Evolutionary conservation across 2,113 vertebrate species (phyloP), one percentile per base, ranked within the genome.

Genomic region (Neolamprologus sp.): DNA sequence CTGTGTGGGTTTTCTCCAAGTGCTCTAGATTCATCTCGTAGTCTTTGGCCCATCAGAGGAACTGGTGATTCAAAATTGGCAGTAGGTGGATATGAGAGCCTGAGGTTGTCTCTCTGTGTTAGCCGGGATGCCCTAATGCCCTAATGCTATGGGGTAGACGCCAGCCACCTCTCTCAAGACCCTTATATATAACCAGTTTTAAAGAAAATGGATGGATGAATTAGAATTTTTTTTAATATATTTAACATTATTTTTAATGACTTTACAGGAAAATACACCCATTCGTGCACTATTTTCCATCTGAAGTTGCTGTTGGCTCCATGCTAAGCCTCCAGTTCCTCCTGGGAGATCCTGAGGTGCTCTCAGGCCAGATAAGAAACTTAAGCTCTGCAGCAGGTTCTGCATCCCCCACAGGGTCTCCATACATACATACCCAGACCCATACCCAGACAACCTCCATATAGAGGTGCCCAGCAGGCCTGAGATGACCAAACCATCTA

Each of bases 81-180:
- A 35, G 17, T 35, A 65, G 30, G 10, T 65, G 60, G 6, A 35
- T n/a, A 35, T 35, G 30, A 65, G 10, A 65, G 60, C 17, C 60
- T 65, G 30, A 35, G 30, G 30, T 65, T 35, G 10, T 12, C 17
- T n/a, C 1, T 63, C 30, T 65, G 60, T 65, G 60, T 65, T 65
- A 65, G 60, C 10, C 60, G 1, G 60, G 60, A 65, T 65, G 60
- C 9, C 2, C 30, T 11, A 33, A 63, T 63, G 58, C 58, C 60
- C 9, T 0, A 35, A 1, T 65, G 0, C 60, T 65, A 35, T 7
- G 30, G 30, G 0, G 30, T 65, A 65, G 17, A 65, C 0, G 10
- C 60, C 17, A 65, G 60, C 60, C 33, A 65, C 30, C 60, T 7
- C 60, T 65, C 30, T 65, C 60, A 35, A 35, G 60, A n/a, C 30